A percentile compares a stretch with the other conserved stretches of the same genome.
These are phyloP conservation scores for Cyprinodon brontotheroides DNA, from an alignment of 2,113 vertebrate species.

Conservation along the genomic window DNA sequence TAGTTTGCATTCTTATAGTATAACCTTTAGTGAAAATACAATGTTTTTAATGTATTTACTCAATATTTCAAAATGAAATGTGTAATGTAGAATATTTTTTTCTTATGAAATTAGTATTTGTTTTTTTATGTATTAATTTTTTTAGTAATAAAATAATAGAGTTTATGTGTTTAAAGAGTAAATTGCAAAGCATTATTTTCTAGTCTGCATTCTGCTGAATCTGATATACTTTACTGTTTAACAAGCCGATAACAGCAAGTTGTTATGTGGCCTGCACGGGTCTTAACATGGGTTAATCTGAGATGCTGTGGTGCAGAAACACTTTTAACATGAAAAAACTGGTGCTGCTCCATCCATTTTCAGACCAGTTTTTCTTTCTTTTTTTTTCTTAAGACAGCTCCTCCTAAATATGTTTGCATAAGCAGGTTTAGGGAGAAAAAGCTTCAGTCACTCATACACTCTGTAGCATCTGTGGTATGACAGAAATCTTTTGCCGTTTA, in stretches of 20 bases:
- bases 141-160: no score
- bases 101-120: background rate
- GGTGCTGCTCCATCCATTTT: background rate
- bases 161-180: no score
- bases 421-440: background rate
- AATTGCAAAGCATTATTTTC: no score
- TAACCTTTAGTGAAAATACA: background rate
- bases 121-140: no score
- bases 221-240: no score
- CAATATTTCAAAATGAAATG: background rate
- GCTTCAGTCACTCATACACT: background rate
- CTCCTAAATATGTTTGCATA: background rate
- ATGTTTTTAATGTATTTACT: background rate
- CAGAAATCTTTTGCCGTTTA: background rate
- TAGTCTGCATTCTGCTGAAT: no score
- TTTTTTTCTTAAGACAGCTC: background rate
- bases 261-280: no score
- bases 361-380: background rate
- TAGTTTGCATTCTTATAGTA: background rate
- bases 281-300: no score
- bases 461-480: background rate
- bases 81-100: background rate
- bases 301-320: background rate
- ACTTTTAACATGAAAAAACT: background rate
- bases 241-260: no score